Conservation (phyloP, 2,113 vertebrate genomes). For the Tragelaphus strepsiceros region DNA sequence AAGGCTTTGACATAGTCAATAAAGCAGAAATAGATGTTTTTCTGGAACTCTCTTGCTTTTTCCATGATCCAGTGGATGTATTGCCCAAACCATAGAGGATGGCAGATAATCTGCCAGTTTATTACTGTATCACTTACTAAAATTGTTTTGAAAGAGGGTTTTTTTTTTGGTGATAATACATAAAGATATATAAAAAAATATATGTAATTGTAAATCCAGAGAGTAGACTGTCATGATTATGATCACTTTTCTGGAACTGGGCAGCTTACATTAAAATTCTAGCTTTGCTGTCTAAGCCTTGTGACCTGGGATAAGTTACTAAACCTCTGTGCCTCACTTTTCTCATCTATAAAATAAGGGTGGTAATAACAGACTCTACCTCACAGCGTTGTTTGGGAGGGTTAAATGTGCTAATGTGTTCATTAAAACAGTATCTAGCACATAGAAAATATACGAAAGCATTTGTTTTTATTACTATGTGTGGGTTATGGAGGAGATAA, state of each 20-base stretch:
- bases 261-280: not conserved
- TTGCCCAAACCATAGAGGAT: not conserved
- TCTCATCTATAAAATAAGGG: not conserved
- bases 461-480: not conserved
- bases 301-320: not conserved
- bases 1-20: too few relatives aligned
- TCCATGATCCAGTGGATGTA: too few relatives aligned
- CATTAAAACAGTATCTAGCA: not conserved
- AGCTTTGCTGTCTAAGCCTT: not conserved
- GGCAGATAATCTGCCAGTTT: not conserved
- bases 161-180: not conserved
- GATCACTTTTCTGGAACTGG: not conserved
- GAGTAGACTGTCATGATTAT: not conserved
- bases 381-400: not conserved
- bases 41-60: too few relatives aligned
- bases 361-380: not conserved
- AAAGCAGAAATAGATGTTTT: too few relatives aligned
- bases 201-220: not conserved
- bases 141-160: not conserved
- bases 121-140: not conserved
- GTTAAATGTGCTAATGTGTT: not conserved
- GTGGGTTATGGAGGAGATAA: not conserved
- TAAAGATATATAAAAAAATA: not conserved
- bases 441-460: not conserved
- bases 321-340: not conserved